These are phyloP conservation scores for Trichechus manatus DNA, from an alignment of 2,113 vertebrate species.

Conservation along the genomic window DNA sequence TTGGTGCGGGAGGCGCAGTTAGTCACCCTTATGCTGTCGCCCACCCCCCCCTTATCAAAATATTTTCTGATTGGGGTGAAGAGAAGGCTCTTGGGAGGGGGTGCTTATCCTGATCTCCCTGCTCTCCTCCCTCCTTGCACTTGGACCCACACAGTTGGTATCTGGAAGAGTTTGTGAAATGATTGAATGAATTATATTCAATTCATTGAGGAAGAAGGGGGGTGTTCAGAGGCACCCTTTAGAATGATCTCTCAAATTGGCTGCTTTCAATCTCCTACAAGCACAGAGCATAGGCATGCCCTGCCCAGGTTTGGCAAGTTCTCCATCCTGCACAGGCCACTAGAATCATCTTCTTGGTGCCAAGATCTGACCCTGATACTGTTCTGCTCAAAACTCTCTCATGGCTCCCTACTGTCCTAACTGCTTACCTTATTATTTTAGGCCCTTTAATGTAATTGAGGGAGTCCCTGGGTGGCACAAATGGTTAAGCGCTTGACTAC, in stretches of 20 bases:
- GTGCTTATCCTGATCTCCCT: background rate
- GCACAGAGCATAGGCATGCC: background rate
- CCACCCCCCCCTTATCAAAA: constrained; percentile 74
- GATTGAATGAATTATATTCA: background rate
- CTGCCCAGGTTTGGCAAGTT: constrained; percentile 9
- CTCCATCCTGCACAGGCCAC: background rate
- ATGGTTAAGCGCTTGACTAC: background rate
- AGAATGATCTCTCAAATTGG: background rate
- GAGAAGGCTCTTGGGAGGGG: background rate
- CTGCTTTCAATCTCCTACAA: background rate
- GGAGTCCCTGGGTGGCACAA: background rate
- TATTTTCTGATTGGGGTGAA: constrained; percentile 63
- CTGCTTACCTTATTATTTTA: background rate
- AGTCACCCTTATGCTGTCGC: constrained; percentile 63
- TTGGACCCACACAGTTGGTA: background rate
- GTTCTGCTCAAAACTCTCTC: background rate
- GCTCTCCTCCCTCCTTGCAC: background rate
- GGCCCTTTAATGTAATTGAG: background rate
- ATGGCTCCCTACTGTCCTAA: background rate
- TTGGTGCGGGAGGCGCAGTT: constrained; percentile 66
- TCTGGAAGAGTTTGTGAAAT: constrained; percentile 72
- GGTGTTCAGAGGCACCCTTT: background rate
- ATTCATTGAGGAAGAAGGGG: background rate
- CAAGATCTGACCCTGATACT: constrained; percentile 2
- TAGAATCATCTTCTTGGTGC: constrained; percentile 11